Percentiles rank a stretch among this genome's conserved stretches.
Evolutionary conservation across 1,140 invertebrate genomes (phyloP).

Genomic region (Cydia pomonella): DNA sequence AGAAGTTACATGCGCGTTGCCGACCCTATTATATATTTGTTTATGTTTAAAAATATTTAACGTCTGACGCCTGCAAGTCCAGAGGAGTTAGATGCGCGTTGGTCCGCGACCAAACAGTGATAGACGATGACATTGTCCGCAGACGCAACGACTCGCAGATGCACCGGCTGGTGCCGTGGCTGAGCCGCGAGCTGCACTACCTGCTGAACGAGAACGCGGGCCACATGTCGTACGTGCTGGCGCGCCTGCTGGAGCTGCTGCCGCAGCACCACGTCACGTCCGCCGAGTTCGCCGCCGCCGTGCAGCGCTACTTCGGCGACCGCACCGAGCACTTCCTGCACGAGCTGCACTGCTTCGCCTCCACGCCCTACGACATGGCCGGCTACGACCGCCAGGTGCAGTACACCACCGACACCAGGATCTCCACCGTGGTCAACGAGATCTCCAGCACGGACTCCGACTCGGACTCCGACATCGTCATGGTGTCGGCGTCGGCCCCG

Average conservation of each 20-base stretch:
- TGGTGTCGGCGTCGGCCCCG: conserved; percentile 64
- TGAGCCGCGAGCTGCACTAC: conserved; percentile 91
- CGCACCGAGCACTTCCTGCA: conserved; percentile 92
- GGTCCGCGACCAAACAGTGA: too few species aligned
- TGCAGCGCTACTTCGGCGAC: conserved; percentile 82
- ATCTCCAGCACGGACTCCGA: conserved; percentile 74
- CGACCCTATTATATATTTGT: too few species aligned
- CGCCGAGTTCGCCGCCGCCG: conserved; percentile 84
- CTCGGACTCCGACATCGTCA: conserved; percentile 71
- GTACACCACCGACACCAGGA: conserved; percentile 70
- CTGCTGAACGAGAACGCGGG: conserved; percentile 83
- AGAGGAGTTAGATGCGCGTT: too few species aligned
- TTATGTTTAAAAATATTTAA: too few species aligned
- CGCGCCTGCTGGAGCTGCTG: conserved; percentile 86
- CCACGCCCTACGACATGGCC: conserved; percentile 91
- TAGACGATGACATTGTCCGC: too few species aligned
- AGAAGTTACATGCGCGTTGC: too few species aligned
- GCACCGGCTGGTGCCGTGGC: conserved; percentile 92
- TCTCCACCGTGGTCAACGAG: conserved; percentile 67
- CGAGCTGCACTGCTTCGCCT: conserved; percentile 93
- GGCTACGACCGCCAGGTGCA: conserved; percentile 85
- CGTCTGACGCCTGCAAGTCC: too few species aligned
- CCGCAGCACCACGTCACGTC: conserved; percentile 87
- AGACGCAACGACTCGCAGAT: conserved; percentile 89
- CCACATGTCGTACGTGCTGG: conserved; percentile 84